Evolutionary conservation across 2,797 vertebrate genomes (phyloP).

Genomic region (Acanthurus lineatus): DNA sequence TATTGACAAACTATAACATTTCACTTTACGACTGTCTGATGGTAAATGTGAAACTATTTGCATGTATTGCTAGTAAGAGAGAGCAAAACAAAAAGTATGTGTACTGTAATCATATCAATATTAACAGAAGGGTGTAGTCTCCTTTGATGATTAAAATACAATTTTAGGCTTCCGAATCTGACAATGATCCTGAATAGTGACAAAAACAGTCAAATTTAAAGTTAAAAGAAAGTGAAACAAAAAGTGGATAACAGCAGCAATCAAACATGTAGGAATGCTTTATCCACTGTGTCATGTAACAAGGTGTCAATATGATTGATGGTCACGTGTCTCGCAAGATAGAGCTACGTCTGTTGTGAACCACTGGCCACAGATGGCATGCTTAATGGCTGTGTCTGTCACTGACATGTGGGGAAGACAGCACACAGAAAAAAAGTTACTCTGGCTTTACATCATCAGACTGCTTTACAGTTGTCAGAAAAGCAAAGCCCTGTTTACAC

Average conservation of each 20-base stretch:
- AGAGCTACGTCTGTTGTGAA: constrained; percentile 57
- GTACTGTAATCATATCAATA: not conserved
- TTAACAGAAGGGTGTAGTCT: not conserved
- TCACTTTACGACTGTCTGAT: not conserved
- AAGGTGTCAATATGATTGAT: constrained; percentile 71
- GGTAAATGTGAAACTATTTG: not conserved
- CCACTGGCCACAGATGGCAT: constrained; percentile 80
- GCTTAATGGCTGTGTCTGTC: constrained; percentile 78
- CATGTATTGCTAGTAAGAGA: not conserved
- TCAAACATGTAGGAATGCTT: not conserved
- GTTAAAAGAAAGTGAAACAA: not conserved
- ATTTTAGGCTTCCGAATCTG: not conserved
- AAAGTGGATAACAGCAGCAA: not conserved
- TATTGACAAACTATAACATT: not conserved
- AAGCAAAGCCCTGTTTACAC: not conserved
- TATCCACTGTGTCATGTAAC: not conserved
- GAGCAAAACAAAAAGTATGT: not conserved
- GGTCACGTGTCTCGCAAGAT: constrained; percentile 25
- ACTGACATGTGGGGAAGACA: constrained; percentile 60
- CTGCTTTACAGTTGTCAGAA: not conserved
- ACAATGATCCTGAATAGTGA: not conserved
- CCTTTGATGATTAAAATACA: not conserved
- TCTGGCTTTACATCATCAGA: constrained; percentile 12
- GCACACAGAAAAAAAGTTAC: constrained; percentile 24
- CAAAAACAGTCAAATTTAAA: not conserved